These are phyloP conservation scores for Sceloporus tristichus DNA, from an alignment of 2,113 vertebrate genomes.

Conservation along the genomic window DNA sequence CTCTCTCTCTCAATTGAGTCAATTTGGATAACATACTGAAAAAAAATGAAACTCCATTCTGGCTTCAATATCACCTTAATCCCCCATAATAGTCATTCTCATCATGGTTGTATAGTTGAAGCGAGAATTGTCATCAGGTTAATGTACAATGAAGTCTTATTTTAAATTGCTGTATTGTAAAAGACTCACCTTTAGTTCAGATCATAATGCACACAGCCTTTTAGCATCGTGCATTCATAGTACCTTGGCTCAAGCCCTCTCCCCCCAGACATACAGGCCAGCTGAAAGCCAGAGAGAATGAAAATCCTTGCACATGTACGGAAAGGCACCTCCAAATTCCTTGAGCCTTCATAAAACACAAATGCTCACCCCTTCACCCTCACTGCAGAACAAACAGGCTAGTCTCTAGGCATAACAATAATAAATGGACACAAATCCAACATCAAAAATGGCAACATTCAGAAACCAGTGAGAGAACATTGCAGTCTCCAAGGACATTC, in stretches of 20 bases:
- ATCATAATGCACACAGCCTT: not conserved
- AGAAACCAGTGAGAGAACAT: not conserved
- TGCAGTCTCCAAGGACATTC: not conserved
- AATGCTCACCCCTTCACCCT: not conserved
- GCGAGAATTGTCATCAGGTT: not conserved
- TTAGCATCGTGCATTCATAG: not conserved
- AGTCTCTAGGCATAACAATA: not conserved
- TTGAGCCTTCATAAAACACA: not conserved
- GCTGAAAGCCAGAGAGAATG: not conserved
- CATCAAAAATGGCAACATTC: slow-evolving; percentile 9
- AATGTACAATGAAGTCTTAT: not conserved
- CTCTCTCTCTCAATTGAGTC: not conserved
- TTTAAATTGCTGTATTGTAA: not conserved
- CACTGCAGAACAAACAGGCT: not conserved
- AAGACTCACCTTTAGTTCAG: slow-evolving; percentile 7
- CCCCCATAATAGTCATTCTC: not conserved
- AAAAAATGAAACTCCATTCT: not conserved
- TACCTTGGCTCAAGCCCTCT: too few species aligned
- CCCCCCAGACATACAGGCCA: too few species aligned
- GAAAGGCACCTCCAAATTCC: not conserved
- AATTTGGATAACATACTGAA: not conserved
- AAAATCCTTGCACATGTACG: too few species aligned
- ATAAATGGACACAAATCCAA: not conserved
- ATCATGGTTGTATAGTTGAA: not conserved
- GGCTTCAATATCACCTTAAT: not conserved